Conservation (phyloP, 2,797 vertebrate genomes). For the Xyrichtys novacula region DNA sequence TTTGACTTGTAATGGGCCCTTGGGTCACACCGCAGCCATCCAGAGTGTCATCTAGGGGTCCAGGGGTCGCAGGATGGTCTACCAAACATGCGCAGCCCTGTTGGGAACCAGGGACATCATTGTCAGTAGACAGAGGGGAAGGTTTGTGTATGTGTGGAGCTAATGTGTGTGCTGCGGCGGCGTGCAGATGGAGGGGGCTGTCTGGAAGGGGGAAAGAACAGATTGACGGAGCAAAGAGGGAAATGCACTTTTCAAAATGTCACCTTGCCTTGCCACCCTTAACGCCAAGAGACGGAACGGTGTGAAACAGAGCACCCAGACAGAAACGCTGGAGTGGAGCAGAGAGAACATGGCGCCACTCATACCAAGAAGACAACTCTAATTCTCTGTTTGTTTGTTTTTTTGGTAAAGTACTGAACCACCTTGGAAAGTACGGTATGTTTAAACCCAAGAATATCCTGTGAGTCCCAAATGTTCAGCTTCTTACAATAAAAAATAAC, state of each 20-base stretch:
- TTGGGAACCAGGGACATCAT: conserved; percentile 49
- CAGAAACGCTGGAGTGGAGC: conserved; percentile 37
- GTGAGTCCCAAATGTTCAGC: background rate
- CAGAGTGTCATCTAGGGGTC: conserved; percentile 49
- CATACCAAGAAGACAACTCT: conserved; percentile 11
- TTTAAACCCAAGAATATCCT: background rate
- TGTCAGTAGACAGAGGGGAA: conserved; percentile 51
- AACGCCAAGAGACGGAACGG: conserved; percentile 44
- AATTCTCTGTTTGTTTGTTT: conserved; percentile 11
- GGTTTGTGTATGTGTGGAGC: conserved; percentile 24
- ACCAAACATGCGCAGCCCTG: conserved; percentile 33
- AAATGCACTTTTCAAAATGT: conserved; percentile 84
- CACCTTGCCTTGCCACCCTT: conserved; percentile 74
- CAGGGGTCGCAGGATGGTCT: conserved; percentile 48
- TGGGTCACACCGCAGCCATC: conserved; percentile 51
- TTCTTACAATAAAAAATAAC: background rate
- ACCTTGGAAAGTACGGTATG: background rate
- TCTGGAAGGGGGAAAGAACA: conserved; percentile 67
- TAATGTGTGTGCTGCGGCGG: background rate
- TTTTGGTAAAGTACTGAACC: conserved; percentile 10
- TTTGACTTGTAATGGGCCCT: conserved; percentile 69
- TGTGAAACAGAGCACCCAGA: conserved; percentile 50
- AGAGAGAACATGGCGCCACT: conserved; percentile 31
- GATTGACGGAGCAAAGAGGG: conserved; percentile 70
- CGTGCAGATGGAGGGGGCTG: conserved; percentile 60